Conservation (phyloP, 2,888 invertebrate species). For the Sinotaia quadrata region DNA sequence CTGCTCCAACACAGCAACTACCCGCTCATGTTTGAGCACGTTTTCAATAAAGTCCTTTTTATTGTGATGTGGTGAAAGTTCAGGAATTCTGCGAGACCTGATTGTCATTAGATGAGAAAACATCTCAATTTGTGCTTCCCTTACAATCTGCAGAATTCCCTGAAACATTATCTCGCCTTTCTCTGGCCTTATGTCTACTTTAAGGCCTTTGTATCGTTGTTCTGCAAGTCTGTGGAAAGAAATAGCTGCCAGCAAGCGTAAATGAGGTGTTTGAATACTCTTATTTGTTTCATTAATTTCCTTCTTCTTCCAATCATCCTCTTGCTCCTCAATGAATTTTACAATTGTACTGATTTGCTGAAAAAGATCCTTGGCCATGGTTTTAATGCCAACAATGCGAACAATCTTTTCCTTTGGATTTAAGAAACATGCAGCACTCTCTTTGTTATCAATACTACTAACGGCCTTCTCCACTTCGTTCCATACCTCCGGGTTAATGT, state of each 20-base stretch:
- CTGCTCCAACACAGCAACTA: slow-evolving; percentile 21
- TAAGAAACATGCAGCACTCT: slow-evolving; percentile 10
- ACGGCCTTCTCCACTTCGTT: slow-evolving; percentile 18
- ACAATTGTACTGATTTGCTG: slow-evolving; percentile 2
- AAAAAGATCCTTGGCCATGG: neutral
- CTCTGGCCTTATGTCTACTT: slow-evolving; percentile 9
- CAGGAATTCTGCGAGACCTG: neutral
- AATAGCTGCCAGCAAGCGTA: slow-evolving; percentile 20
- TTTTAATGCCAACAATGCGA: slow-evolving; percentile 20
- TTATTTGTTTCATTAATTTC: slow-evolving; percentile 24
- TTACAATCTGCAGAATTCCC: slow-evolving; percentile 20
- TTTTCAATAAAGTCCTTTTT: slow-evolving; percentile 13
- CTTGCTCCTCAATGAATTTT: slow-evolving; percentile 1
- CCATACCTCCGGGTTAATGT: slow-evolving; percentile 23
- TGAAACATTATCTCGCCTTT: slow-evolving; percentile 21
- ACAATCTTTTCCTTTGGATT: slow-evolving; percentile 7
- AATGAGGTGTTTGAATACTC: slow-evolving; percentile 4
- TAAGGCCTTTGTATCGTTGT: slow-evolving; percentile 16
- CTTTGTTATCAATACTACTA: neutral
- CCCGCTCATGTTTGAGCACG: slow-evolving; percentile 9
- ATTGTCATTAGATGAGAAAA: neutral
- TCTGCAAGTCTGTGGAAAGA: slow-evolving; percentile 10
- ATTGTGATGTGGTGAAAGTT: slow-evolving; percentile 9
- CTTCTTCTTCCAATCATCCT: slow-evolving; percentile 19
- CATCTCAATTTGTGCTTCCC: slow-evolving; percentile 25